Percentiles rank a stretch among this genome's conserved stretches.
phyloP scores from a whole-genome alignment of 2,797 vertebrate genomes.

The Alcedo quadribrachys region DNA sequence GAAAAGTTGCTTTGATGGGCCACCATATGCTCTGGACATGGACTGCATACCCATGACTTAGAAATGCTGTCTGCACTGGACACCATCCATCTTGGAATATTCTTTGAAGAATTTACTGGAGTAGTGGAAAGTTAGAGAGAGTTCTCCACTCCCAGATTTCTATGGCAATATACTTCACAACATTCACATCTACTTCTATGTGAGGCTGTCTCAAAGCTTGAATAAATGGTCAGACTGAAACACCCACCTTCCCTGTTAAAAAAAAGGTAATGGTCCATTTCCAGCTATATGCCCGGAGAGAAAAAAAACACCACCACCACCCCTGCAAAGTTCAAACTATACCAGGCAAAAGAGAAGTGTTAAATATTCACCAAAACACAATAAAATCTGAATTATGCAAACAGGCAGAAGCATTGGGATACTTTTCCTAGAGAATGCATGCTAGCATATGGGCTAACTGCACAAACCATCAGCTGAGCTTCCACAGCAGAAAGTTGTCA shows the following conservation, averaged over 20 bases:
- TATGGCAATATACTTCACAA: background rate
- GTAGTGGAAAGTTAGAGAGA: background rate
- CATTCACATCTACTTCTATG: background rate
- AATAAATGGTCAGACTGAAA: background rate
- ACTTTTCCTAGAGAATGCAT: background rate
- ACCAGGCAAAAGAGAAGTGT: background rate
- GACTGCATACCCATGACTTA: background rate
- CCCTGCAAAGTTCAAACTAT: background rate
- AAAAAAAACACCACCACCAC: background rate
- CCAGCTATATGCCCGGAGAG: background rate
- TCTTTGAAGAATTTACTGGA: conserved; percentile 4
- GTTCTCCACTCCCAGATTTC: background rate
- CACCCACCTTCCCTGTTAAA: background rate
- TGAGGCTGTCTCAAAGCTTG: background rate
- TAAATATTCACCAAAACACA: conserved; percentile 15
- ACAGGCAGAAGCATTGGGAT: background rate
- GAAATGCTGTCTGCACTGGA: background rate
- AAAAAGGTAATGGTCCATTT: background rate
- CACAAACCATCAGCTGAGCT: background rate
- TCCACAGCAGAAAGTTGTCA: conserved; percentile 6
- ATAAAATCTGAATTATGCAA: background rate
- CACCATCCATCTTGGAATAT: background rate
- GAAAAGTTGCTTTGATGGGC: background rate
- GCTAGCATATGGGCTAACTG: background rate
- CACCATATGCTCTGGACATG: background rate